A percentile compares a stretch with the other conserved stretches of the same genome.
Conservation (phyloP, 2,113 vertebrate genomes). For the Muntiacus reevesi region DNA sequence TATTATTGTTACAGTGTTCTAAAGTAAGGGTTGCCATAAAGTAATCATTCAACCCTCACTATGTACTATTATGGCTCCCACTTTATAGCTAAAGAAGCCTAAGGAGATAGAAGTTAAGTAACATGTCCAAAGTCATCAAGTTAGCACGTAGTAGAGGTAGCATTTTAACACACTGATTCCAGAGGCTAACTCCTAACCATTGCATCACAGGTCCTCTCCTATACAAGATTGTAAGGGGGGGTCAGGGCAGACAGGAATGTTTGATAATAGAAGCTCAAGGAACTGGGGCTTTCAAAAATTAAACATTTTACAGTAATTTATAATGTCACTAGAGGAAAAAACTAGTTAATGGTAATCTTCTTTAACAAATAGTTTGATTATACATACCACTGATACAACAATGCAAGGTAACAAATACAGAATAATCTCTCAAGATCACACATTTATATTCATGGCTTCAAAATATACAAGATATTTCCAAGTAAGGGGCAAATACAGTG, state of each 20-base stretch:
- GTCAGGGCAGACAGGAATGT: not conserved
- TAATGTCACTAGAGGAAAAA: conserved; percentile 3
- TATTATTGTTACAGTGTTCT: not conserved
- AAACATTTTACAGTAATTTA: not conserved
- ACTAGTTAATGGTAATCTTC: not conserved
- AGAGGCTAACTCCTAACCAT: not conserved
- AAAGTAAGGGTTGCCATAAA: not conserved
- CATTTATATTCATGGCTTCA: not conserved
- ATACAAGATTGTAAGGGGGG: not conserved
- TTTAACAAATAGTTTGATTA: conserved; percentile 25
- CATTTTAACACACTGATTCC: not conserved
- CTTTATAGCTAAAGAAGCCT: not conserved
- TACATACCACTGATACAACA: not conserved
- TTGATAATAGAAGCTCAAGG: not conserved
- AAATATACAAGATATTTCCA: not conserved
- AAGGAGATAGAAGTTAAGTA: not conserved
- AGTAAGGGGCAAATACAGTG: not conserved
- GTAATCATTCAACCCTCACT: not conserved
- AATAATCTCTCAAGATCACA: not conserved
- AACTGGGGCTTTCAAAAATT: not conserved
- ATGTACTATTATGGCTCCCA: not conserved
- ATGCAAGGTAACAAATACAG: not conserved
- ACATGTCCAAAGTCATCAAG: not conserved
- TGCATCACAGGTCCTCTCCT: not conserved
- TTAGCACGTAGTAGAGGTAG: not conserved